These are phyloP conservation scores for Calliopum simillimum DNA, from an alignment of 2,888 invertebrate species.

Conservation along the genomic window DNA sequence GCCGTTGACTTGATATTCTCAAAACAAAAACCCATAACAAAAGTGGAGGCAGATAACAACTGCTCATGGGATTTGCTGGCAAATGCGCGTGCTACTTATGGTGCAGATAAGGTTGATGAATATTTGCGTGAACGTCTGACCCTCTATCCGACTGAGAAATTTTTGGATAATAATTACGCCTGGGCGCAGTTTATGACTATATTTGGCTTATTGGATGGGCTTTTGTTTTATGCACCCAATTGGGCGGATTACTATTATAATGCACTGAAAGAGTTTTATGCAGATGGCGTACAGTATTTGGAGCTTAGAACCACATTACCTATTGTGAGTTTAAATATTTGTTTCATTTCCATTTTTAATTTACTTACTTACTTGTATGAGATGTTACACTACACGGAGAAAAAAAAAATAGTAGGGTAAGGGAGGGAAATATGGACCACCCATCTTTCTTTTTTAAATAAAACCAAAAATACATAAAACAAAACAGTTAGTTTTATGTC, in stretches of 20 bases:
- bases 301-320: slow-evolving; percentile 77
- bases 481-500: no score
- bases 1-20: slow-evolving; percentile 51
- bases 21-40: slow-evolving; percentile 44
- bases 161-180: slow-evolving; percentile 70
- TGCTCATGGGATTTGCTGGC: slow-evolving; percentile 57
- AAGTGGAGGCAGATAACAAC: slow-evolving; percentile 2
- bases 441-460: no score
- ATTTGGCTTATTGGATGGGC: slow-evolving; percentile 70
- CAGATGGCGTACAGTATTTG: slow-evolving; percentile 78
- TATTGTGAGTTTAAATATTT: slow-evolving; percentile 51
- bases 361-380: no score
- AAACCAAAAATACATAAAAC: no score
- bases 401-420: no score
- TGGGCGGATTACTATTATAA: slow-evolving; percentile 77
- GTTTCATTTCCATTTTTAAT: background rate
- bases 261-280: slow-evolving; percentile 72
- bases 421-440: no score
- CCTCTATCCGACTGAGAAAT: slow-evolving; percentile 69
- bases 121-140: slow-evolving; percentile 71
- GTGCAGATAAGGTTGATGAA: slow-evolving; percentile 67
- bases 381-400: no score
- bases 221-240: slow-evolving; percentile 74
- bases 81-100: slow-evolving; percentile 49
- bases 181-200: slow-evolving; percentile 73